Evolutionary conservation across 2,888 invertebrate genomes (phyloP).

Genomic region (Tromatobia lineatoria): DNA sequence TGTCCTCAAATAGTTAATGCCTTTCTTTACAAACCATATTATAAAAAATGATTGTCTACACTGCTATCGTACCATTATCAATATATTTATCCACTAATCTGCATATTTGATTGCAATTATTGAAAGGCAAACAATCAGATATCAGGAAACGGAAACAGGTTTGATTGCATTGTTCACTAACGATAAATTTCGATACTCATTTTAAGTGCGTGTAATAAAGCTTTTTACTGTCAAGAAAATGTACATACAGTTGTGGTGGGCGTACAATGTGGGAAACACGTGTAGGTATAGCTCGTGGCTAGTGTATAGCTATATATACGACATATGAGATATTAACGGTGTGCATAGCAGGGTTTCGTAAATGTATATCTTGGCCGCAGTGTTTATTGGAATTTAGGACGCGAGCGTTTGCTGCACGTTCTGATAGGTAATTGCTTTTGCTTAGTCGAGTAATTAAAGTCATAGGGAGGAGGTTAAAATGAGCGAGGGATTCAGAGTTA

Average conservation of each 20-base stretch:
- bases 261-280: slow-evolving; percentile 59
- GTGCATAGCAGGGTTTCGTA: slow-evolving; percentile 41
- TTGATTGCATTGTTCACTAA: background rate
- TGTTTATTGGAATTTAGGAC: slow-evolving; percentile 74
- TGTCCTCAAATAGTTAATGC: too few relatives aligned
- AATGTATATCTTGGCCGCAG: slow-evolving; percentile 52
- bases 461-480: slow-evolving; percentile 72
- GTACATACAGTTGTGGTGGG: slow-evolving; percentile 32
- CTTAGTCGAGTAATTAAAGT: slow-evolving; percentile 77
- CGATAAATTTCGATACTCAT: background rate
- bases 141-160: slow-evolving; percentile 1
- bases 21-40: too few relatives aligned
- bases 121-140: background rate
- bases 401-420: slow-evolving; percentile 63
- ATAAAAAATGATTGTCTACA: too few relatives aligned
- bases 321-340: background rate
- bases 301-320: background rate
- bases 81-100: background rate
- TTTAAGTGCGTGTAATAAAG: slow-evolving; percentile 1
- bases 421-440: slow-evolving; percentile 72
- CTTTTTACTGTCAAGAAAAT: slow-evolving; percentile 20
- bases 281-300: slow-evolving; percentile 22
- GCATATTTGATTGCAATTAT: background rate
- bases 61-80: too few relatives aligned
- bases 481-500: slow-evolving; percentile 71